Evolutionary conservation across 2,113 vertebrate species (phyloP).

Genomic region (Oryzias melastigma): DNA sequence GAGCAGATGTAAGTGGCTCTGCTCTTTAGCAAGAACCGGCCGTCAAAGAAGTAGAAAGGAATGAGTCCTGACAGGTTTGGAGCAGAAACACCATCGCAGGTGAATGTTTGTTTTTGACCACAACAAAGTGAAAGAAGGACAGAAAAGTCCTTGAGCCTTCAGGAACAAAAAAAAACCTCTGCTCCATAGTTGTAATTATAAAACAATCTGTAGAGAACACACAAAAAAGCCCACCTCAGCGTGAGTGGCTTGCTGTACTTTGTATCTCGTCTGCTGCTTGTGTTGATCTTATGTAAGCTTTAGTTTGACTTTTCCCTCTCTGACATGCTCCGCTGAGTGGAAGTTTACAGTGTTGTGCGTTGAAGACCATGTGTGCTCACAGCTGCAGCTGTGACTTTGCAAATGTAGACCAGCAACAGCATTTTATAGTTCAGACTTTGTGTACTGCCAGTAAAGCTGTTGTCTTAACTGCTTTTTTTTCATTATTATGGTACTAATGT

Average conservation of each 20-base stretch:
- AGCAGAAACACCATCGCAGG: constrained; percentile 50
- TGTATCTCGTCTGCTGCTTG: constrained; percentile 30
- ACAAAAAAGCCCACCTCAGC: constrained; percentile 7
- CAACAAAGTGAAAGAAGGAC: constrained; percentile 45
- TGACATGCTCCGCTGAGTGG: constrained; percentile 67
- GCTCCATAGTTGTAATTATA: background rate
- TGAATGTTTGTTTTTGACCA: constrained; percentile 50
- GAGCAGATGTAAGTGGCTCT: constrained; percentile 66
- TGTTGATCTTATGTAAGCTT: constrained; percentile 57
- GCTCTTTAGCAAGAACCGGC: constrained; percentile 35
- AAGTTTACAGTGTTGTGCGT: constrained; percentile 59
- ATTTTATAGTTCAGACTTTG: constrained; percentile 47
- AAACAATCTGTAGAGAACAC: background rate
- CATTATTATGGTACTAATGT: no score
- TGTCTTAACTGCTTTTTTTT: no score
- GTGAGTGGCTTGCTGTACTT: constrained; percentile 8
- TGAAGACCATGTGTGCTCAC: constrained; percentile 55
- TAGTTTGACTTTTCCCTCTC: constrained; percentile 35
- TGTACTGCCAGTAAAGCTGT: no score
- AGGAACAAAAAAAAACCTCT: background rate
- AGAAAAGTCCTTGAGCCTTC: constrained; percentile 40
- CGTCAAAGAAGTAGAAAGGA: constrained; percentile 54
- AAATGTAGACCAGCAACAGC: constrained; percentile 51
- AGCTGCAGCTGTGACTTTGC: constrained; percentile 62
- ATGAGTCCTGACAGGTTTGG: constrained; percentile 70